Evolutionary conservation across 2,113 vertebrate genomes (phyloP).

Genomic region (Noctilio leporinus): DNA sequence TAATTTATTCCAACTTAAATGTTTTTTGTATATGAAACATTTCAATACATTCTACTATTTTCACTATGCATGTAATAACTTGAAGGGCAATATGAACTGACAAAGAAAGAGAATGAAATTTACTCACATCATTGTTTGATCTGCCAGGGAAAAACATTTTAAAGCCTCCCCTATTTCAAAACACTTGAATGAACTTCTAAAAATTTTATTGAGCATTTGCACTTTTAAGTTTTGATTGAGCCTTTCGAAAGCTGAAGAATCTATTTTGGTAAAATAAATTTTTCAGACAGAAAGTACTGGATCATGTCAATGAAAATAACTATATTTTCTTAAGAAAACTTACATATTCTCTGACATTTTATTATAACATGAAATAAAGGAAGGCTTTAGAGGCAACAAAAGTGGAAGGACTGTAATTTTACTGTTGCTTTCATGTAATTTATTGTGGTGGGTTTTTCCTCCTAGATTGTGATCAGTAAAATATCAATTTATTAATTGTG

Average conservation of each 20-base stretch:
- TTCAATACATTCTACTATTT: neutral
- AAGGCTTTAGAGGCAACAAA: neutral
- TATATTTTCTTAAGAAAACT: neutral
- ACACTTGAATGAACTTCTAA: slow-evolving; percentile 24
- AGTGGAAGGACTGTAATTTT: neutral
- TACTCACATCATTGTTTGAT: slow-evolving; percentile 22
- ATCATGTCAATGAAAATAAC: neutral
- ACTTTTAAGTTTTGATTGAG: neutral
- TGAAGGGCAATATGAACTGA: neutral
- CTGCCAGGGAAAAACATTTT: neutral
- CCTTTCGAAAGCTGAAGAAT: neutral
- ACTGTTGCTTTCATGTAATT: neutral
- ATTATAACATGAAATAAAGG: neutral
- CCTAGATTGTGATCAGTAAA: neutral
- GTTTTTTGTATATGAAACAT: neutral
- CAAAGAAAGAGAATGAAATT: neutral
- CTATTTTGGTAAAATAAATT: neutral
- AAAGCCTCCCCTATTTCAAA: neutral
- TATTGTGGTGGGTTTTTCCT: neutral
- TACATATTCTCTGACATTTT: neutral
- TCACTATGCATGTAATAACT: neutral
- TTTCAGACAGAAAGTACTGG: neutral
- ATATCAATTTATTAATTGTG: neutral
- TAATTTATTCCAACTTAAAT: neutral
- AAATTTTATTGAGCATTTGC: neutral